A percentile compares a stretch with the other conserved stretches of the same genome.
Conservation (phyloP, 2,888 invertebrate genomes). For the Acleris laterana region DNA sequence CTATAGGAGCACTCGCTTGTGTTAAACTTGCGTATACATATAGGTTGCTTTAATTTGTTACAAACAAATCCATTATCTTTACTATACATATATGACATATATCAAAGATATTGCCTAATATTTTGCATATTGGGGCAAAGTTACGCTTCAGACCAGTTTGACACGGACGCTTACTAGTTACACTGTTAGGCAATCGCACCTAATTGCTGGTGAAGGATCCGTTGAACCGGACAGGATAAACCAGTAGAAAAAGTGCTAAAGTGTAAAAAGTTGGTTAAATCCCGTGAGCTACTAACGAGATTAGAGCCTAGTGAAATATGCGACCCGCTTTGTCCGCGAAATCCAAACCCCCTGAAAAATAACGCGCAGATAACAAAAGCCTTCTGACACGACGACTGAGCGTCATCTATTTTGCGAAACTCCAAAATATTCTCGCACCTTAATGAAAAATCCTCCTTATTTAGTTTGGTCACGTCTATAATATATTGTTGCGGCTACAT, state of each 20-base stretch:
- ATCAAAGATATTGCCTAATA: too few relatives aligned
- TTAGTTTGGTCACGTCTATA: slow-evolving; percentile 43
- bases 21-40: too few relatives aligned
- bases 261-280: slow-evolving; percentile 65
- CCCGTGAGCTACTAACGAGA: slow-evolving; percentile 71
- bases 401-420: slow-evolving; percentile 57
- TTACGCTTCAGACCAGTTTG: not conserved
- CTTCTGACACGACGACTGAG: slow-evolving; percentile 66
- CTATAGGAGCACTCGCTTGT: too few relatives aligned
- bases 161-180: not conserved
- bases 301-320: slow-evolving; percentile 77
- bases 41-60: too few relatives aligned
- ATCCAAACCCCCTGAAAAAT: slow-evolving; percentile 74
- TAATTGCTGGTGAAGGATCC: slow-evolving; percentile 45
- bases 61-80: too few relatives aligned
- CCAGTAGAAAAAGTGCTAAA: slow-evolving; percentile 57
- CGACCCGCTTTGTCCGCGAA: slow-evolving; percentile 72
- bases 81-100: too few relatives aligned
- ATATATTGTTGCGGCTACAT: slow-evolving; percentile 21
- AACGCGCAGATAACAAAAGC: slow-evolving; percentile 76
- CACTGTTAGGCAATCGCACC: slow-evolving; percentile 4
- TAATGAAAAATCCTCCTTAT: slow-evolving; percentile 51
- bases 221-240: slow-evolving; percentile 49
- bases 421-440: slow-evolving; percentile 61
- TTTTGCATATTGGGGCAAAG: too few relatives aligned